Percentiles rank a stretch among this genome's conserved stretches.
Evolutionary conservation across 2,797 vertebrate species (phyloP).

Genomic region (Muraenolepis orangiensis): DNA sequence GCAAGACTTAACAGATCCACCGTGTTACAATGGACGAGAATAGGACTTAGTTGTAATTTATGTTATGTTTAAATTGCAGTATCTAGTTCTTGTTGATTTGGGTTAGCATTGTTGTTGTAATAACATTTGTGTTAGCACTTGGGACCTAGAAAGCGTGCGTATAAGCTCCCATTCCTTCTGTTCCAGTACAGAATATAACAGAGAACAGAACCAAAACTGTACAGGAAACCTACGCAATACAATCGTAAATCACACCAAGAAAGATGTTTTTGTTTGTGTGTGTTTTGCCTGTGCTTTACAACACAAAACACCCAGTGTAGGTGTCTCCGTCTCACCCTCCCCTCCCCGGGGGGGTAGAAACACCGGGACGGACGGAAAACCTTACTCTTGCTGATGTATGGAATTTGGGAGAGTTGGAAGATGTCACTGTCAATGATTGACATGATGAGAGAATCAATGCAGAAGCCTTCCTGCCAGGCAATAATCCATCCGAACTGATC

Average conservation of each 20-base stretch:
- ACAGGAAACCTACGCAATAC: neutral
- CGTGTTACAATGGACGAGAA: neutral
- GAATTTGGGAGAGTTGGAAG: constrained; percentile 62
- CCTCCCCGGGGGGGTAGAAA: neutral
- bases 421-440: constrained; percentile 71
- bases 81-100: neutral
- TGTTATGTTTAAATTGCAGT: neutral
- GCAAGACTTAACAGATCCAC: constrained; percentile 33
- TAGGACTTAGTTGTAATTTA: neutral
- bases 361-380: neutral
- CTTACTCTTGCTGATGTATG: constrained; percentile 60
- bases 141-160: neutral
- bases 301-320: neutral
- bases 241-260: neutral
- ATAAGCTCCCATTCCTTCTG: neutral
- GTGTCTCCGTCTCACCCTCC: neutral
- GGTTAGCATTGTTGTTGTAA: neutral
- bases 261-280: neutral
- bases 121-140: neutral
- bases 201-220: neutral
- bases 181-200: no score
- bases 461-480: constrained; percentile 67
- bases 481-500: constrained; percentile 75
- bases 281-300: no score
- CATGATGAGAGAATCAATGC: constrained; percentile 72